Evolutionary conservation across 2,113 vertebrate genomes (phyloP).

Genomic region (Tragulus kanchil): DNA sequence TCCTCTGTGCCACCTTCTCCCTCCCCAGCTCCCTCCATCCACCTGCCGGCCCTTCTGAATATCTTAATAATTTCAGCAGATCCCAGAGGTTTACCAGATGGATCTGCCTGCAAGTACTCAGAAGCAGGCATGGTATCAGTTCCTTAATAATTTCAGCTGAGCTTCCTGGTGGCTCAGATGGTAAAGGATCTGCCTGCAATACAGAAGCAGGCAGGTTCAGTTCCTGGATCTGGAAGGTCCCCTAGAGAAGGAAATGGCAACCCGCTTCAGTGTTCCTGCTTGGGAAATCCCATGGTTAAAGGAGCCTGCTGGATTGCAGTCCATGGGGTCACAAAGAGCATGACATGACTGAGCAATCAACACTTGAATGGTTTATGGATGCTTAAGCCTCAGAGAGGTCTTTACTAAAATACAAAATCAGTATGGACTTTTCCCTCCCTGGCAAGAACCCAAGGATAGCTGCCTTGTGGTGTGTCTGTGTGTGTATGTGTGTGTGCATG

Average conservation of each 20-base stretch:
- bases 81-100: too few relatives aligned
- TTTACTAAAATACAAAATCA: background rate
- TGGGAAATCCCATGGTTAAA: background rate
- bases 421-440: background rate
- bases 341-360: background rate
- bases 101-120: too few relatives aligned
- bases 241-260: background rate
- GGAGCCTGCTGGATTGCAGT: background rate
- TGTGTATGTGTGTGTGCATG: background rate
- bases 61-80: too few relatives aligned
- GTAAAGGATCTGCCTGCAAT: background rate
- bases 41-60: too few relatives aligned
- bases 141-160: background rate
- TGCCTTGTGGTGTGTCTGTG: background rate
- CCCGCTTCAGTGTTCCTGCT: background rate
- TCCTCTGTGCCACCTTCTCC: too few relatives aligned
- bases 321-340: background rate
- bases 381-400: background rate
- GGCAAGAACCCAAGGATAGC: background rate
- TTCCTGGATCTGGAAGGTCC: background rate
- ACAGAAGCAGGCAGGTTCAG: background rate
- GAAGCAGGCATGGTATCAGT: too few relatives aligned
- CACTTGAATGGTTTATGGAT: background rate
- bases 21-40: rapidly evolving
- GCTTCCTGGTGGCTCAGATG: background rate